A percentile compares a stretch with the other conserved stretches of the same genome.
phyloP scores from a whole-genome alignment of 2,797 vertebrate genomes.

The Oreochromis grahami region DNA sequence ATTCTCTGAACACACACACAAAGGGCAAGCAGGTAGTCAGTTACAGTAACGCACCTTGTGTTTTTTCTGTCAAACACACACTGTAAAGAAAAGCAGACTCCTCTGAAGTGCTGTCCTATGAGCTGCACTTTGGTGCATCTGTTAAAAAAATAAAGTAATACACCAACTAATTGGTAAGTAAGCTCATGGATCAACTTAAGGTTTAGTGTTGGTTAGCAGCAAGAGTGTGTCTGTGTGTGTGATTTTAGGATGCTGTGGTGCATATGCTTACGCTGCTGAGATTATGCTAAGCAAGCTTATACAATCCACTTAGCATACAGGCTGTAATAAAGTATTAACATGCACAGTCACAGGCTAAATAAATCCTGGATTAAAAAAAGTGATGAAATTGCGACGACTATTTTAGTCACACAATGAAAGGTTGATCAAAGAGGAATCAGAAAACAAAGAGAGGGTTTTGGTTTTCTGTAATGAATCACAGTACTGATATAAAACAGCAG shows the following conservation, averaged over 20 bases:
- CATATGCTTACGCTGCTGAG: slow-evolving; percentile 42
- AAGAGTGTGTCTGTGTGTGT: background rate
- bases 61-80: background rate
- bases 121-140: background rate
- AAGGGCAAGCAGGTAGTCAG: background rate
- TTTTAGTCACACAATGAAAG: slow-evolving; percentile 28
- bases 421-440: slow-evolving; percentile 27
- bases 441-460: background rate
- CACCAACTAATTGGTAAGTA: slow-evolving; percentile 34
- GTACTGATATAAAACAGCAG: background rate
- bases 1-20: background rate
- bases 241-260: background rate
- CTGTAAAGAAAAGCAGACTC: background rate
- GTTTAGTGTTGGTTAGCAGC: slow-evolving; percentile 29
- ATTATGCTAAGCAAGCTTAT: slow-evolving; percentile 59
- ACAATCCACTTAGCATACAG: slow-evolving; percentile 55
- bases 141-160: background rate
- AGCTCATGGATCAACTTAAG: slow-evolving; percentile 26
- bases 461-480: slow-evolving; percentile 7
- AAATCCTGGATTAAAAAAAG: slow-evolving; percentile 17
- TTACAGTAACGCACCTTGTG: background rate
- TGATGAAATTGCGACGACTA: slow-evolving; percentile 6
- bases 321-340: slow-evolving; percentile 56
- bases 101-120: background rate
- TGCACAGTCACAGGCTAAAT: slow-evolving; percentile 53